These are phyloP conservation scores for Remorina albescens DNA, from an alignment of 2,797 vertebrate genomes.

Conservation along the genomic window DNA sequence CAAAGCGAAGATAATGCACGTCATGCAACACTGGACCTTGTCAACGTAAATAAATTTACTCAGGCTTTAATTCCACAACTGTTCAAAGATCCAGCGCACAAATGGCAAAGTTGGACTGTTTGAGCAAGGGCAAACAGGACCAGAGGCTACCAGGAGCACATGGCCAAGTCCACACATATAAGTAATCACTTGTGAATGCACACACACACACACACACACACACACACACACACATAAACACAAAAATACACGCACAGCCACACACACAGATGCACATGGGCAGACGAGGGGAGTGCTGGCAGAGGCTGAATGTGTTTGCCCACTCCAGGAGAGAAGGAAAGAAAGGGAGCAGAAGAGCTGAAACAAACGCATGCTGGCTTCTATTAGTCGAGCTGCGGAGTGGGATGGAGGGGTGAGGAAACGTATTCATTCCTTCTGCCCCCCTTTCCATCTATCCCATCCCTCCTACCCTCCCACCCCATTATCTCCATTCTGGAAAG, in stretches of 20 bases:
- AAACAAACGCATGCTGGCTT: slow-evolving; percentile 85
- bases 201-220: slow-evolving; percentile 47
- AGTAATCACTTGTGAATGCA: slow-evolving; percentile 45
- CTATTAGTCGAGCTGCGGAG: slow-evolving; percentile 82
- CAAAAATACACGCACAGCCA: slow-evolving; percentile 27
- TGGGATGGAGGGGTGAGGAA: slow-evolving; percentile 74
- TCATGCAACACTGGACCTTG: slow-evolving; percentile 45
- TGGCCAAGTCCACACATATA: slow-evolving; percentile 67
- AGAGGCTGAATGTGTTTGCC: slow-evolving; percentile 77
- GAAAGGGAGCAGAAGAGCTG: slow-evolving; percentile 81
- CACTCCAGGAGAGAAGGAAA: slow-evolving; percentile 74
- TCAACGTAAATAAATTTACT: slow-evolving; percentile 61
- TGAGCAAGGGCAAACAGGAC: slow-evolving; percentile 63
- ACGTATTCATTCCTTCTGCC: slow-evolving; percentile 69
- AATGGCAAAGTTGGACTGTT: slow-evolving; percentile 50
- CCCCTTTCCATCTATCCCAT: slow-evolving; percentile 37
- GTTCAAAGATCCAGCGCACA: slow-evolving; percentile 42
- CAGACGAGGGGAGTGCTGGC: slow-evolving; percentile 67
- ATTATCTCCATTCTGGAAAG: slow-evolving; percentile 84
- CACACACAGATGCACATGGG: slow-evolving; percentile 42
- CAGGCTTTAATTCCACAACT: slow-evolving; percentile 43
- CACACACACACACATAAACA: slow-evolving; percentile 47
- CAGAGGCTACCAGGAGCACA: slow-evolving; percentile 70
- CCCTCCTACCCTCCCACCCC: slow-evolving; percentile 70
- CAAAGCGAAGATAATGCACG: slow-evolving; percentile 45